phyloP scores from a whole-genome alignment of 2,797 vertebrate species.

The Takifugu ocellatus region DNA sequence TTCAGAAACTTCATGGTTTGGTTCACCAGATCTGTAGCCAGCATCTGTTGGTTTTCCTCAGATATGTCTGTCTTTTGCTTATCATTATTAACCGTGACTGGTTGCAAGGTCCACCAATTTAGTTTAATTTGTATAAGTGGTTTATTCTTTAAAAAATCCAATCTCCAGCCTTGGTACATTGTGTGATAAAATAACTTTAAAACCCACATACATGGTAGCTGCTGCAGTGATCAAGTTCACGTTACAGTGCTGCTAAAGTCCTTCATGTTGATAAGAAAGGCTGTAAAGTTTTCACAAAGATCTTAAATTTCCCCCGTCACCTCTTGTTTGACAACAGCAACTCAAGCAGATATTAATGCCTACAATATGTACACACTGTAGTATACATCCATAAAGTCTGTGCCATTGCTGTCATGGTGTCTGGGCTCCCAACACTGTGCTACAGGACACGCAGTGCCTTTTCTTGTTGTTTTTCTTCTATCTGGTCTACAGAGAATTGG shows the following conservation, averaged over 20 bases:
- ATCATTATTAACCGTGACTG: background rate
- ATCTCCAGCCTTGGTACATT: background rate
- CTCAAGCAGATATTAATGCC: conserved; percentile 29
- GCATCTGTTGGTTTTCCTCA: background rate
- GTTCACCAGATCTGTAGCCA: background rate
- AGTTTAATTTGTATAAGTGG: background rate
- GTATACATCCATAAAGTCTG: conserved; percentile 25
- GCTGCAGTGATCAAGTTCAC: conserved; percentile 19
- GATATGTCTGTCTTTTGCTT: background rate
- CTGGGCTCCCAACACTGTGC: conserved; percentile 19
- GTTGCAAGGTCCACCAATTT: background rate
- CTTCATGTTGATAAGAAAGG: conserved; percentile 30
- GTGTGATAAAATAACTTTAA: background rate
- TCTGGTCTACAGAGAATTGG: conserved; percentile 20
- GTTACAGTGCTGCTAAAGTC: conserved; percentile 21
- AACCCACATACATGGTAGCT: background rate
- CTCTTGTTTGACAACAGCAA: conserved; percentile 36
- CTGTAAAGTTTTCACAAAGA: conserved; percentile 44
- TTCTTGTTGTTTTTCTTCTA: conserved; percentile 1
- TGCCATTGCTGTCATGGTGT: conserved; percentile 21
- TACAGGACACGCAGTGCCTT: conserved; percentile 1
- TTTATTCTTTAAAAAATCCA: background rate
- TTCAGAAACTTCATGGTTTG: conserved; percentile 16
- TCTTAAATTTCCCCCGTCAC: conserved; percentile 62
- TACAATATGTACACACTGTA: conserved; percentile 18